Evolutionary conservation across 2,113 vertebrate species (phyloP).

Genomic region (Philantomba maxwellii): DNA sequence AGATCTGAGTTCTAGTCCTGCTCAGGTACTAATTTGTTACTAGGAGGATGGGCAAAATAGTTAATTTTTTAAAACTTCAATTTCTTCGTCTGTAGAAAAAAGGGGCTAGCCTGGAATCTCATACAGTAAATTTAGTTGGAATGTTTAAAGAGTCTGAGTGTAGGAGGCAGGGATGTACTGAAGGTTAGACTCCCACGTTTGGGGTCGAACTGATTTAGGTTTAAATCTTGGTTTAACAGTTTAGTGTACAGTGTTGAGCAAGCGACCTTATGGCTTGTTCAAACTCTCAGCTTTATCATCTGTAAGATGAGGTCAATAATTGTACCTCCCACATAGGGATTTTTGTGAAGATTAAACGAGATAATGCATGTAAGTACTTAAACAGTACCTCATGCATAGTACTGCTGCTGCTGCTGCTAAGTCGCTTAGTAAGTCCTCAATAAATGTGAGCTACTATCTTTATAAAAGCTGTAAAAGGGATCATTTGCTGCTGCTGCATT

Average conservation of each 20-base stretch:
- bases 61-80: background rate
- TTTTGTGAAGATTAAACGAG: background rate
- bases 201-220: background rate
- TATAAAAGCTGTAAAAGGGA: background rate
- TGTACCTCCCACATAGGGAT: background rate
- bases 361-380: background rate
- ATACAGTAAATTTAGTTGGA: background rate
- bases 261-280: background rate
- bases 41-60: background rate
- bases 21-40: background rate
- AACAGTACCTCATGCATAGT: background rate
- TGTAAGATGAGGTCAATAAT: background rate
- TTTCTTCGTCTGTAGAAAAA: background rate
- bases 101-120: background rate
- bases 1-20: slow-evolving; percentile 17
- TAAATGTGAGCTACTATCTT: background rate
- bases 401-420: too few relatives aligned
- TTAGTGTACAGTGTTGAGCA: background rate
- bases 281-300: background rate
- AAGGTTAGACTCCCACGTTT: background rate
- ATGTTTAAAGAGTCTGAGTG: background rate
- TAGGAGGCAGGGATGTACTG: background rate
- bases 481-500: background rate
- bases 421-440: background rate
- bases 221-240: background rate